Base-by-base conservation (phyloP, 2,797 vertebrate species). In the Leptodactylus fallax region DNA sequence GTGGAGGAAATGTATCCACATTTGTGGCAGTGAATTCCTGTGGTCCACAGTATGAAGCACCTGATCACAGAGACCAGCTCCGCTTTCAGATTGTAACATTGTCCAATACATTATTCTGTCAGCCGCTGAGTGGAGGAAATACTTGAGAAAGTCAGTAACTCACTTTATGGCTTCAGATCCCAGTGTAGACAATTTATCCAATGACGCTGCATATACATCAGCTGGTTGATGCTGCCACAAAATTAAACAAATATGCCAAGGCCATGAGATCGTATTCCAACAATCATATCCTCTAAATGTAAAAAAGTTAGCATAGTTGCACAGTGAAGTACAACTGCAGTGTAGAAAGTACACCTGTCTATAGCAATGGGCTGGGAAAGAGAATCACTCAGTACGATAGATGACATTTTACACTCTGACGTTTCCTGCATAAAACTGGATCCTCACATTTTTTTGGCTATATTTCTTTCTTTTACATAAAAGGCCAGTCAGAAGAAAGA, bases 41-140 rank as follows among this genome's bases (percentile, higher is more conserved):
- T 89, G 19, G 51, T 81, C 84, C 79, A 86, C 45, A 55, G 51
- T 36, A 55, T 72, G n/a, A 83, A 79, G 83, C 83, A 89, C 51
- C 81, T 83, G 71, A 83, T 79, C 61, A 71, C 79, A 71, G 88
- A 89, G 88, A 78, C 88, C 88, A 89, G 88, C 88, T 89, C 88
- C 47, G 53, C 21, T 77, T 83, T 45, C 88, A 83, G 36, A 47
- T n/a, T 71, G 36, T 49, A 63, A 76, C 49, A 55, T 82, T 60
- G 65, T 65, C 72, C 81, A 65, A 82, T 60, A 55, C 72, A 67
- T 74, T 74, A 55, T 53, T 78, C 60, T 60, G 25, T 55, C 65
- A n/a, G 85, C 49, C 25, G 49, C 63, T 63, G 72, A 63, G 56
- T 25, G 53, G 51, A 81, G 67, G 79, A 36, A 78, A 79, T 80